phyloP scores from a whole-genome alignment of 2,888 invertebrate genomes.

The Cetonia aurata region DNA sequence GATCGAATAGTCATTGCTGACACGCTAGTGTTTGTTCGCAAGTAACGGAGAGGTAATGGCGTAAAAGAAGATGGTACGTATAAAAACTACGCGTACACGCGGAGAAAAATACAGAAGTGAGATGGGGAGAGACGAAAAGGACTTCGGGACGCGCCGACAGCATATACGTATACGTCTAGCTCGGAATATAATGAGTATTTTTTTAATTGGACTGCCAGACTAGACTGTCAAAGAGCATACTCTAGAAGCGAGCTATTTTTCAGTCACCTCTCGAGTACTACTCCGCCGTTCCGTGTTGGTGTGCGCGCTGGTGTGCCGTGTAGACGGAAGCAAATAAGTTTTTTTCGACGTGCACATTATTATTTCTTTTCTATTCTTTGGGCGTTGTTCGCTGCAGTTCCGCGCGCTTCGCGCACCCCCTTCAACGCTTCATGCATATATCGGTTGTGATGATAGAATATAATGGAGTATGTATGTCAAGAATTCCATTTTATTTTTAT shows the following conservation, averaged over 20 bases:
- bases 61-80: constrained; percentile 17
- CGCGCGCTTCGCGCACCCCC: no score
- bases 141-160: constrained; percentile 16
- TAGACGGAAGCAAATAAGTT: constrained; percentile 37
- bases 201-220: constrained; percentile 58
- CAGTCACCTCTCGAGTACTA: constrained; percentile 39
- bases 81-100: neutral
- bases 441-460: no score
- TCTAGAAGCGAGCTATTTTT: constrained; percentile 46
- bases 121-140: constrained; percentile 45
- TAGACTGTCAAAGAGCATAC: constrained; percentile 60
- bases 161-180: constrained; percentile 37
- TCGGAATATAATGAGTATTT: constrained; percentile 56
- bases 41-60: constrained; percentile 15
- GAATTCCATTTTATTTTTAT: no score
- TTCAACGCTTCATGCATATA: no score
- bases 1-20: constrained; percentile 26
- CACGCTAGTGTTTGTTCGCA: constrained; percentile 7
- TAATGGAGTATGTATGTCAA: no score
- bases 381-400: no score
- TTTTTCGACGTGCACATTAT: constrained; percentile 32
- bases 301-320: constrained; percentile 3
- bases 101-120: neutral
- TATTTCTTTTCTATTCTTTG: constrained; percentile 13
- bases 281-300: constrained; percentile 1